Evolutionary conservation across 2,888 invertebrate species (phyloP).

Genomic region (Meiosimyza platycephala): DNA sequence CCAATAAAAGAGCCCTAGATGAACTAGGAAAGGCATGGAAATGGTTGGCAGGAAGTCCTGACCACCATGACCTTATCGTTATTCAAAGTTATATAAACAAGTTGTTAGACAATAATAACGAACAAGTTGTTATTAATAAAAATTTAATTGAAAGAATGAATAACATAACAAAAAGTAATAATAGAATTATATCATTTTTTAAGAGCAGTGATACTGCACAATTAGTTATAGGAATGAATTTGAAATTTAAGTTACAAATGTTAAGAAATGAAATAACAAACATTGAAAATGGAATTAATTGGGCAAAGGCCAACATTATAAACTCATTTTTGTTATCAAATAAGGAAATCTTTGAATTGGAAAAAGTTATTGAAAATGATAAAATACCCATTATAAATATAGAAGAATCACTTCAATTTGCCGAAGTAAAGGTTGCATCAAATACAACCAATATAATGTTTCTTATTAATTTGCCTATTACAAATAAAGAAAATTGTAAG

Average conservation of each 20-base stretch:
- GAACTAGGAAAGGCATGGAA: conserved; percentile 39
- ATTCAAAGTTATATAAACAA: conserved; percentile 39
- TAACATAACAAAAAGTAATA: conserved; percentile 2
- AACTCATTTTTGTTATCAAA: no score
- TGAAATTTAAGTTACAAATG: conserved; percentile 40
- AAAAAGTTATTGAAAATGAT: no score
- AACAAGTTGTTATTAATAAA: conserved; percentile 41
- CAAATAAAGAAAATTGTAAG: no score
- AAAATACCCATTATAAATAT: no score
- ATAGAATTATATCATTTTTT: conserved; percentile 9
- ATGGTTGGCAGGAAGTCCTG: conserved; percentile 39
- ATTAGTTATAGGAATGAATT: background rate
- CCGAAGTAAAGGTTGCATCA: no score
- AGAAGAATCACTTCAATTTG: no score
- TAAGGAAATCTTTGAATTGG: no score
- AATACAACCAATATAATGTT: no score
- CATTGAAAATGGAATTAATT: conserved; percentile 40
- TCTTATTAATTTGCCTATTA: no score
- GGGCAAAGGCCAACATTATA: no score
- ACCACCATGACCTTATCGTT: conserved; percentile 37
- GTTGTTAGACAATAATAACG: conserved; percentile 40
- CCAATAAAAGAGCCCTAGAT: conserved; percentile 15
- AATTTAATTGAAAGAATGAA: conserved; percentile 27
- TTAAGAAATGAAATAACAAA: conserved; percentile 41
- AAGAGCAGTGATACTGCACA: background rate